These are phyloP conservation scores for Drosophila biarmipes DNA, from an alignment of 1,140 invertebrate species.

Conservation along the genomic window DNA sequence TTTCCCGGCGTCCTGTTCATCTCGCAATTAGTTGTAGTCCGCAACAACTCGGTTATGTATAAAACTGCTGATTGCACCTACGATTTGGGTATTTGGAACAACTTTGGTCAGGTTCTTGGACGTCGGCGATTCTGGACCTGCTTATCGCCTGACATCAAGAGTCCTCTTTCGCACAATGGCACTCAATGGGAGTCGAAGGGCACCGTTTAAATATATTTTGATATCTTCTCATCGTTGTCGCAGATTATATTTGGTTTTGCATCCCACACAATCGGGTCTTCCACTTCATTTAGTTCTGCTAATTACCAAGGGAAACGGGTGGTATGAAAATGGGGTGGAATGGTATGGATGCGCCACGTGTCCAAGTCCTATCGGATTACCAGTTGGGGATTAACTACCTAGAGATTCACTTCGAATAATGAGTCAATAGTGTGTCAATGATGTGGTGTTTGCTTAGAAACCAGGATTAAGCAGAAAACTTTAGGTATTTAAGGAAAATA, in stretches of 20 bases:
- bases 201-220: not conserved
- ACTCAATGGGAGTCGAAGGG: slow-evolving; percentile 64
- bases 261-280: slow-evolving; percentile 55
- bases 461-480: too few relatives aligned
- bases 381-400: slow-evolving; percentile 11
- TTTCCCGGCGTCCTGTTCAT: not conserved
- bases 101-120: slow-evolving; percentile 90
- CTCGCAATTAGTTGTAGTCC: slow-evolving; percentile 14
- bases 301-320: slow-evolving; percentile 51
- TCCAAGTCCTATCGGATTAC: slow-evolving; percentile 22
- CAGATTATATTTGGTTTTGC: slow-evolving; percentile 26
- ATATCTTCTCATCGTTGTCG: not conserved
- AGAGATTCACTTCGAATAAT: too few relatives aligned
- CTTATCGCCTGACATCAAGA: slow-evolving; percentile 90
- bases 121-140: slow-evolving; percentile 89
- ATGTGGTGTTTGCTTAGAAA: too few relatives aligned
- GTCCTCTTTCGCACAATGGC: slow-evolving; percentile 91
- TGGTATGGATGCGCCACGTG: slow-evolving; percentile 37
- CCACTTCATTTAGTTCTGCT: slow-evolving; percentile 64
- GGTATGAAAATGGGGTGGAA: not conserved
- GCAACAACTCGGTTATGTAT: slow-evolving; percentile 12
- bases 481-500: too few relatives aligned
- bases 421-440: not conserved
- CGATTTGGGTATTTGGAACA: slow-evolving; percentile 88
- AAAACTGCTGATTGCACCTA: slow-evolving; percentile 85